Base-by-base conservation (phyloP, 1,140 invertebrate species). In the Brachionus koreanus region DNA sequence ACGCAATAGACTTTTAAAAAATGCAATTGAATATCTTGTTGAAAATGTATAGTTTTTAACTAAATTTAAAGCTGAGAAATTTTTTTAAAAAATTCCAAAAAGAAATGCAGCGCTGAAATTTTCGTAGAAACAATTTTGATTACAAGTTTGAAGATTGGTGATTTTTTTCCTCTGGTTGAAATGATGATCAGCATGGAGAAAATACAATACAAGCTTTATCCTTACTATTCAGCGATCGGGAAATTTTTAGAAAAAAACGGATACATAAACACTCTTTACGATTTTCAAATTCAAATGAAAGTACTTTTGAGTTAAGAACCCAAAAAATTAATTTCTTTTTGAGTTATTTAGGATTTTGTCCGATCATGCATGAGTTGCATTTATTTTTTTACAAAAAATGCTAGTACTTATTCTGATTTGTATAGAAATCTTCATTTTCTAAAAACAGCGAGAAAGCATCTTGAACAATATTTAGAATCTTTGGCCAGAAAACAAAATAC, bases 221-320 rank as follows among this genome's bases (percentile, higher is more conserved):
- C 77, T 25, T 89, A 87, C 84, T 85, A 89, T 35, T 87, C 86
- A 13, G 85, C 87, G 1, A 84, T 86, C 0, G 89, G 89, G 84
- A 85, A 85, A 77, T 86, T 89, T 84, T 84, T 89, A 13, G 84
- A 87, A 23, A 86, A 86, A 43, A 83, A 86, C 4, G 86, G 85
- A 49, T 84, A 84, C 13, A 85, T 86, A 46, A 84, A 88, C 83
- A 85, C 86, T 10, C 84, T 90, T 7, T 88, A 89, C 82, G 85
- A 87, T 25, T 84, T 88, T 63, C 88, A 88, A 83, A 76, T 88
- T 19, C 87, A 87, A 67, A 88, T 87, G 86, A 88, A 88, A 86
- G 87, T 88, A 74, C 3, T 83, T 37, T 25, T 25, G 19, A 65
- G 35, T 16, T 72, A 10, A 77, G 76, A 69, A 3, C 25, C 10